These are phyloP conservation scores for Drosophila falleni DNA, from an alignment of 2,888 invertebrate species.

Conservation along the genomic window DNA sequence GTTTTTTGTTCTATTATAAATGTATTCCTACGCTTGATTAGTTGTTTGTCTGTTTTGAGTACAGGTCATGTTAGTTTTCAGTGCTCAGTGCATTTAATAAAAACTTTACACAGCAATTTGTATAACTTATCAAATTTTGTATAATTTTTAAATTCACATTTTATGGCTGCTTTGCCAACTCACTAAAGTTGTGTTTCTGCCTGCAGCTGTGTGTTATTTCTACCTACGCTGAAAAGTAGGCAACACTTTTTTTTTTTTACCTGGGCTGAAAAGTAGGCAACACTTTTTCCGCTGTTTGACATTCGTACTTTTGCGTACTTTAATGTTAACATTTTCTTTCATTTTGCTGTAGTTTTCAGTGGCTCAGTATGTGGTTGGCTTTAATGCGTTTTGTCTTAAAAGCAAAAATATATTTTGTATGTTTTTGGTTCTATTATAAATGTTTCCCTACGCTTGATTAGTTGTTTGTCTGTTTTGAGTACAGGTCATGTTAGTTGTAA, in stretches of 20 bases:
- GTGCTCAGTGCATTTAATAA: conserved; percentile 3
- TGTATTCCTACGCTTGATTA: conserved; percentile 50
- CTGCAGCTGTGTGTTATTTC: neutral
- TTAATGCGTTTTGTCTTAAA: conserved; percentile 50
- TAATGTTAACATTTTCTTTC: conserved; percentile 10
- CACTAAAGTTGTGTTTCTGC: conserved; percentile 5
- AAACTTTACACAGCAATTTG: conserved; percentile 44
- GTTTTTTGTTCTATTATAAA: conserved; percentile 24
- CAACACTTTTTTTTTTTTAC: too few species aligned
- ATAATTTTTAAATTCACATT: conserved; percentile 35
- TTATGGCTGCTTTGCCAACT: neutral
- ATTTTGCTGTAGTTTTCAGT: conserved; percentile 3
- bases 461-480: conserved; percentile 63
- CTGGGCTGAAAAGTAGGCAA: conserved; percentile 30
- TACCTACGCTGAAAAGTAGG: too few species aligned
- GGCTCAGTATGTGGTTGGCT: conserved; percentile 36
- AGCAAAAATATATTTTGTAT: conserved; percentile 65
- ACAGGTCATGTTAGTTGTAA: conserved; percentile 38
- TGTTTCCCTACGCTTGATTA: conserved; percentile 50
- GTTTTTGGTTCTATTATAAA: conserved; percentile 29
- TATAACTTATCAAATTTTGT: conserved; percentile 44
- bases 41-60: conserved; percentile 63
- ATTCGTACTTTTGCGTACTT: neutral
- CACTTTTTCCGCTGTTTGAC: conserved; percentile 27
- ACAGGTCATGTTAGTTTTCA: conserved; percentile 36